phyloP scores from a whole-genome alignment of 2,888 invertebrate genomes.

The Ptychoptera contaminata region DNA sequence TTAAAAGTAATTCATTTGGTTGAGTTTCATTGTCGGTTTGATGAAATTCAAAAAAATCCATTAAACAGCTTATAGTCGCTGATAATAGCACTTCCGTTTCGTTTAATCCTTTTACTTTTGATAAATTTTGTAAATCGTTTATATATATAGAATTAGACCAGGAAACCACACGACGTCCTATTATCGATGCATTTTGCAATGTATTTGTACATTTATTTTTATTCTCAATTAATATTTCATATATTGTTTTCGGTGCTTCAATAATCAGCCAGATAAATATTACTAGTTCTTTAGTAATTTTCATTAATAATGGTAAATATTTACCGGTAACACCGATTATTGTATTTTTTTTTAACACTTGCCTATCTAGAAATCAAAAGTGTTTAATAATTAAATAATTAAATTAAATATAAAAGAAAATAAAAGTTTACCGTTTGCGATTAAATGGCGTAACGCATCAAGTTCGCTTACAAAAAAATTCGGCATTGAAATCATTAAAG shows the following conservation, averaged over 20 bases:
- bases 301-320: background rate
- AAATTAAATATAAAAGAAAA: background rate
- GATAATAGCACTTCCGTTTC: slow-evolving; percentile 1
- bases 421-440: background rate
- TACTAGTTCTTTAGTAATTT: background rate
- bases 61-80: background rate
- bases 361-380: too few relatives aligned
- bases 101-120: background rate
- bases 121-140: slow-evolving; percentile 14
- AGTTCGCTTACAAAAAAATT: slow-evolving; percentile 1
- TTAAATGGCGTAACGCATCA: background rate
- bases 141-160: slow-evolving; percentile 9
- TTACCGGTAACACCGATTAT: background rate
- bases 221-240: background rate
- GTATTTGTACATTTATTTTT: background rate
- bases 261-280: background rate
- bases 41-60: too few relatives aligned
- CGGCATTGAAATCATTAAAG: background rate
- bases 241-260: background rate
- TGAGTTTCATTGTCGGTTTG: too few relatives aligned
- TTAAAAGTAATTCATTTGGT: too few relatives aligned
- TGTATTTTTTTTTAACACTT: background rate
- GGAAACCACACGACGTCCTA: background rate
- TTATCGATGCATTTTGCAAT: background rate
- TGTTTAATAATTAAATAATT: background rate